Base-by-base conservation (phyloP, 2,888 invertebrate genomes). In the Rhodophaea formosa region DNA sequence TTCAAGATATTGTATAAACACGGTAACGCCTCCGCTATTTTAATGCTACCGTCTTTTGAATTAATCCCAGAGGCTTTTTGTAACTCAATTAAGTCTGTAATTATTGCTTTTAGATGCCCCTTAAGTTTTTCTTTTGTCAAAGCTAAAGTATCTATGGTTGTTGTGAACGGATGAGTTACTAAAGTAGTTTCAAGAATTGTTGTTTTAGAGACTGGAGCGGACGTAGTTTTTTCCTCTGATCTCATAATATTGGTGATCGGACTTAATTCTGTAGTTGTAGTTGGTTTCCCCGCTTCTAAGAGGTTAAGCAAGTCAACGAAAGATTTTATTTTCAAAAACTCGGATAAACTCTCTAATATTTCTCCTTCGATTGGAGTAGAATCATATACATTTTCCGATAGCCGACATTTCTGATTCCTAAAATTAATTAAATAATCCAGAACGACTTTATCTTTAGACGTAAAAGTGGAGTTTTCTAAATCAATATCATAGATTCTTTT, bases 251-350 rank as follows among this genome's bases (percentile, higher is more conserved):
- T n/a, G 45, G 16, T 29, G 17, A 52, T 56, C 10, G 17, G 10
- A 35, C 43, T 58, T 30, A 56, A 43, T 14, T 39, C 23, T 57
- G 52, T 16, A 16, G 51, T 51, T 10, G 46, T 1, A 51, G 51
- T 51, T 0, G 8, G 5, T 8, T 61, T 64, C 32, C 71, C 64
- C 14, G 67, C 54, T 35, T 76, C 66, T 56, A 84, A 45, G 45
- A 84, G 51, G 56, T 82, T 82, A 0, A 86, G 56, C 43, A 90
- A 74, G 64, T 88, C 88, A n/a, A 77, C 64, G 39, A 83, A 76
- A 0, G 88, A 84, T 64, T 86, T 86, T 1, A 87, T 79, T 70
- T 85, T 88, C 6, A 86, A 82, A 63, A 88, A 84, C 56, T 91
- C 85, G 0, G 85, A 83, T 42, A 91, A 68, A 63, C 85, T 87